Conservation (phyloP, 1,140 invertebrate species). For the Uloborus diversus region DNA sequence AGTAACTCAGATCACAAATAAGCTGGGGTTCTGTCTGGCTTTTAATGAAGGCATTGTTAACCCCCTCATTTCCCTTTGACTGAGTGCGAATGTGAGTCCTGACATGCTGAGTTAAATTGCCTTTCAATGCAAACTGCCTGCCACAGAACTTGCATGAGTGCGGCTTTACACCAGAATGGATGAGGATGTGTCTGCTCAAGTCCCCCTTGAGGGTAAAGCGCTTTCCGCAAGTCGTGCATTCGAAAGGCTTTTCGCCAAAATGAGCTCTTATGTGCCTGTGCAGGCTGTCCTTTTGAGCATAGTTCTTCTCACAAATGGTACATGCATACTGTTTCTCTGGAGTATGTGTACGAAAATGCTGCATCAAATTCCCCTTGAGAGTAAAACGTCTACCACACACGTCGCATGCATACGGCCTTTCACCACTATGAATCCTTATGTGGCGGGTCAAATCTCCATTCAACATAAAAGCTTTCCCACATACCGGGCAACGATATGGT, state of each 20-base stretch:
- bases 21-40: constrained; percentile 42
- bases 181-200: constrained; percentile 69
- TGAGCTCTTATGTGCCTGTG: constrained; percentile 52
- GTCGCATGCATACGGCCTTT: constrained; percentile 66
- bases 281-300: constrained; percentile 50
- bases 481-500: constrained; percentile 44
- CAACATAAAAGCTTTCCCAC: constrained; percentile 64
- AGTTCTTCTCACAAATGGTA: constrained; percentile 51
- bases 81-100: constrained; percentile 29
- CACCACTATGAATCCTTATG: constrained; percentile 66
- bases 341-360: constrained; percentile 52
- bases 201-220: constrained; percentile 71
- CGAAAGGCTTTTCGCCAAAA: constrained; percentile 66
- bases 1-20: constrained; percentile 47
- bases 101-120: constrained; percentile 50
- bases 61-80: neutral
- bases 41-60: constrained; percentile 6
- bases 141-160: constrained; percentile 69
- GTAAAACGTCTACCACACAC: constrained; percentile 64
- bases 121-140: constrained; percentile 65
- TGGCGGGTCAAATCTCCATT: constrained; percentile 67
- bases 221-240: constrained; percentile 68
- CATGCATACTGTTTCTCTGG: constrained; percentile 53
- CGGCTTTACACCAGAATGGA: constrained; percentile 68
- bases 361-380: constrained; percentile 51